Conservation (phyloP, 2,888 invertebrate genomes). For the Leucophora obtusa region DNA sequence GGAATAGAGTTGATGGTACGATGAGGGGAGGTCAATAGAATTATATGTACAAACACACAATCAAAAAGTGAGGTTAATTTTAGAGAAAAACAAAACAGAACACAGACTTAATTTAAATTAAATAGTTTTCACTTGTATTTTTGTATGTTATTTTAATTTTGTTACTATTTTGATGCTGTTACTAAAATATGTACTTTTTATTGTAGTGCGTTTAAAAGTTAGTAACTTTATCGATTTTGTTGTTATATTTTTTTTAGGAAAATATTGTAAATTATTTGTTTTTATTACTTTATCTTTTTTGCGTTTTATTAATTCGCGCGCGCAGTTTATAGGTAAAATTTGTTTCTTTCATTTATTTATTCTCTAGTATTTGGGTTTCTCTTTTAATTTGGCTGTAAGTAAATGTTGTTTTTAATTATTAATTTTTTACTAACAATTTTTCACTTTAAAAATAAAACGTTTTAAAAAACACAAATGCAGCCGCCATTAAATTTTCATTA, state of each 20-base stretch:
- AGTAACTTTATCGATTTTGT: conserved; percentile 42
- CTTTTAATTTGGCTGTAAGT: conserved; percentile 20
- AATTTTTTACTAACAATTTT: conserved; percentile 6
- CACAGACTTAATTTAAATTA: conserved; percentile 1
- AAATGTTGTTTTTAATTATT: conserved; percentile 12
- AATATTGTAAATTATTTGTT: conserved; percentile 12
- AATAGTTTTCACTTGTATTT: conserved; percentile 49
- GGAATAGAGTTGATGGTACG: not conserved
- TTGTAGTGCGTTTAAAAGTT: conserved; percentile 17
- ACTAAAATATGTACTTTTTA: conserved; percentile 23
- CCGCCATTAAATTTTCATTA: conserved; percentile 42
- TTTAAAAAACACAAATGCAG: conserved; percentile 16
- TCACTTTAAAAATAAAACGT: not conserved
- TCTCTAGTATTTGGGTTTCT: conserved; percentile 8
- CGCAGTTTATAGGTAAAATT: conserved; percentile 18
- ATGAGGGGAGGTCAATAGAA: not conserved
- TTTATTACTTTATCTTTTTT: conserved; percentile 6
- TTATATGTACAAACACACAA: not conserved
- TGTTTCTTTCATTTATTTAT: conserved; percentile 11
- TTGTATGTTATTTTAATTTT: not conserved
- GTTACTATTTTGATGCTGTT: conserved; percentile 31
- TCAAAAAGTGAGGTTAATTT: conserved; percentile 24
- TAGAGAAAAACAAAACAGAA: not conserved
- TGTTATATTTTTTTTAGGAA: conserved; percentile 4
- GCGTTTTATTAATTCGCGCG: conserved; percentile 21